Percentiles rank a stretch among this genome's conserved stretches.
Conservation (phyloP, 1,140 invertebrate genomes). For the Cotesia typhae region DNA sequence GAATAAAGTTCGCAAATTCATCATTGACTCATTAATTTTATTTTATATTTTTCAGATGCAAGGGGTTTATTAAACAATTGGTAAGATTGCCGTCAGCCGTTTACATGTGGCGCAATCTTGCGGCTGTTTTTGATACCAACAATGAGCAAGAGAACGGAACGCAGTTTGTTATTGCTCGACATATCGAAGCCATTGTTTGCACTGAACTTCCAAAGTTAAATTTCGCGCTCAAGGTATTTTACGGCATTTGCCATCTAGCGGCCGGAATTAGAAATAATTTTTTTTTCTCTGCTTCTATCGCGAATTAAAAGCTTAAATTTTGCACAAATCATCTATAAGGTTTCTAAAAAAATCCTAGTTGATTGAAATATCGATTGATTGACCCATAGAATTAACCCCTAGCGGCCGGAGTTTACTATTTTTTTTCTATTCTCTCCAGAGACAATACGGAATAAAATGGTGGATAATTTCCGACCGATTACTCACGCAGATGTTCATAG, state of each 20-base stretch:
- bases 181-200: constrained; percentile 54
- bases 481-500: constrained; percentile 60
- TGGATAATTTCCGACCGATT: constrained; percentile 60
- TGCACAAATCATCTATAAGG: too few species aligned
- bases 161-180: constrained; percentile 54
- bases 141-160: constrained; percentile 50
- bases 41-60: constrained; percentile 50
- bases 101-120: constrained; percentile 57
- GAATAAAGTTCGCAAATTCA: constrained; percentile 47
- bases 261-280: constrained; percentile 19
- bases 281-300: constrained; percentile 29
- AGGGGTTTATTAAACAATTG: constrained; percentile 54
- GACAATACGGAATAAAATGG: constrained; percentile 57
- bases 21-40: constrained; percentile 48
- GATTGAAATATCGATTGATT: too few species aligned
- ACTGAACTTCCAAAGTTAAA: constrained; percentile 55
- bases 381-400: too few species aligned
- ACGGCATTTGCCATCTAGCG: background rate
- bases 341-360: too few species aligned
- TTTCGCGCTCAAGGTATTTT: constrained; percentile 55
- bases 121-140: constrained; percentile 50
- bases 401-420: too few species aligned
- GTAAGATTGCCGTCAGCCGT: constrained; percentile 57
- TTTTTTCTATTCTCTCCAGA: constrained; percentile 36
- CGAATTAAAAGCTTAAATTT: too few species aligned